A percentile compares a stretch with the other conserved stretches of the same genome.
Conservation (phyloP, 2,888 invertebrate species). For the Habrosyne pyritoides region DNA sequence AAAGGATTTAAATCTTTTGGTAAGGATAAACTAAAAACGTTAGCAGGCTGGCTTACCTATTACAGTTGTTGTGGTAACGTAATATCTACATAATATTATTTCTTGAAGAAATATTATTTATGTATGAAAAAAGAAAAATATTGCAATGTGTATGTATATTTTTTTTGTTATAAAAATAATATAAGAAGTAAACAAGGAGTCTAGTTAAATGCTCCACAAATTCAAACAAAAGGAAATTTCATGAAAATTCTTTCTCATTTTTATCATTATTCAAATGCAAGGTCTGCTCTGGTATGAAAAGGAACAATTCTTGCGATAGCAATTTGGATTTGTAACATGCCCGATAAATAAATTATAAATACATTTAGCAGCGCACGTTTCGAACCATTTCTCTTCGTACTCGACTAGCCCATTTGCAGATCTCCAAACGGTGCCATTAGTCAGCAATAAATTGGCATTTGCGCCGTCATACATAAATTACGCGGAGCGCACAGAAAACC, state of each 20-base stretch:
- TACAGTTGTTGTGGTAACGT: neutral
- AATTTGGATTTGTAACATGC: slow-evolving; percentile 72
- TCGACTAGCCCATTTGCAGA: slow-evolving; percentile 82
- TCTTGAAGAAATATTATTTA: too few species aligned
- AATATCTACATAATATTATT: too few species aligned
- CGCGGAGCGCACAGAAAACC: slow-evolving; percentile 72
- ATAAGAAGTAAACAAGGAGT: too few species aligned
- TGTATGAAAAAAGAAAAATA: too few species aligned
- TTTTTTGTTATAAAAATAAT: too few species aligned
- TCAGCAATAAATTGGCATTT: slow-evolving; percentile 84
- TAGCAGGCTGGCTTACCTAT: neutral
- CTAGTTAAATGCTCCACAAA: neutral
- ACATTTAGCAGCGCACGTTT: slow-evolving; percentile 78
- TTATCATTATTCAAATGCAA: slow-evolving; percentile 49
- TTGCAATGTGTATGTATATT: too few species aligned
- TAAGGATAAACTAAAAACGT: slow-evolving; percentile 8
- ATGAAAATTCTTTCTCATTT: slow-evolving; percentile 24
- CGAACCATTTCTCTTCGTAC: slow-evolving; percentile 80
- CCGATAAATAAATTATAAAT: slow-evolving; percentile 81
- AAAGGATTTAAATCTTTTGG: neutral
- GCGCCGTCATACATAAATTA: slow-evolving; percentile 83
- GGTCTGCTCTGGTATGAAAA: slow-evolving; percentile 38
- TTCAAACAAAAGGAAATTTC: neutral
- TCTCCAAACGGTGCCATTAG: slow-evolving; percentile 82
- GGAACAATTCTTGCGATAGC: slow-evolving; percentile 65